Base-by-base conservation (phyloP, 2,888 invertebrate species). In the Watsonalla cultraria region DNA sequence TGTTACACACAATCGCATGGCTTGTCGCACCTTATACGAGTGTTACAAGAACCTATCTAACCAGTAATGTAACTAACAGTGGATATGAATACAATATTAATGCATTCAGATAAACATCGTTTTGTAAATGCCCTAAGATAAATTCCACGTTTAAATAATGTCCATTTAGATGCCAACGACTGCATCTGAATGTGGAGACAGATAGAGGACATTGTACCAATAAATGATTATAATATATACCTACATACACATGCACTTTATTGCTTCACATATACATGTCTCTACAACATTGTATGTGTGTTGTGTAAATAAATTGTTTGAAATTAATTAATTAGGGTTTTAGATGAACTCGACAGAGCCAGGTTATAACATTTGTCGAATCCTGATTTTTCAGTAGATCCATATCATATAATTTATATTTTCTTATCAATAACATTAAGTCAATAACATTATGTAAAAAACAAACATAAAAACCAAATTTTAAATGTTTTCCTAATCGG, bases 1-100 rank as follows among this genome's bases (percentile, higher is more conserved):
- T 64, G 60, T 61, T 35, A 61, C 61, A 5, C 9, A 11, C 42
- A 8, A 42, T 8, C 42, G 11, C 42, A 42, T 11, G 11, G 11
- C 8, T 11, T 11, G 42, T 11, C 8, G 9, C 42, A 42, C 42
- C 42, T 42, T 11, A 42, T 11, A 42, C 42, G 42, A 8, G 9
- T 11, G 11, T 42, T 42, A 5, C 11, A 42, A 6, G 11, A 5
- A 8, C 1, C 42, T 42, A 42, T 11, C 5, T 49, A 39, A 45
- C 47, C 52, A 63, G 6, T 6, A 34, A 35, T 34, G 34, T 11
- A n/a, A 47, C 34, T 2, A 34, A 4, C 7, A 34, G n/a, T 33
- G 9, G 11, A 47, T 47, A 47, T 47, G 35, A 34, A 47, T 47
- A 14, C 6, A 13, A 13, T 37, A 47, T 47, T 34, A n/a, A 47